Evolutionary conservation across 1,140 invertebrate species (phyloP).

Genomic region (Cecropterus lyciades): DNA sequence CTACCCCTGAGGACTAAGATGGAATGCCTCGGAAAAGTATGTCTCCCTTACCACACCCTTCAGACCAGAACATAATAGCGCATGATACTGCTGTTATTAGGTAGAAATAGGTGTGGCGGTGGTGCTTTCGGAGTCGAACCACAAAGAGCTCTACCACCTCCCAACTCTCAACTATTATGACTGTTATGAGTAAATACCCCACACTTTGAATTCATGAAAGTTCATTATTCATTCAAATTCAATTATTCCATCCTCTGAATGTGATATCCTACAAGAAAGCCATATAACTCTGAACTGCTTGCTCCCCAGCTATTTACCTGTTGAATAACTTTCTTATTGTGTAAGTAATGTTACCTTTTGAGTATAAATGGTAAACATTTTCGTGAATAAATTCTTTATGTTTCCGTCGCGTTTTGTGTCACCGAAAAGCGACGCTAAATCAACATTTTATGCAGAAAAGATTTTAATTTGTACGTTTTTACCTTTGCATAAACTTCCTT

Average conservation of each 20-base stretch:
- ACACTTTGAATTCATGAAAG: not conserved
- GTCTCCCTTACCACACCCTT: no score
- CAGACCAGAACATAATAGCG: no score
- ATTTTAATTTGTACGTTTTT: constrained; percentile 20
- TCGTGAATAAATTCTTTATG: constrained; percentile 12
- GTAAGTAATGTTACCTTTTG: constrained; percentile 9
- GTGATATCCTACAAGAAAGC: not conserved
- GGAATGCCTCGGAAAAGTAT: no score
- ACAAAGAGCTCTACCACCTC: no score
- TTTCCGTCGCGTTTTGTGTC: constrained; percentile 7
- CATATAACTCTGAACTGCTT: constrained; percentile 2
- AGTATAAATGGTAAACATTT: constrained; percentile 7
- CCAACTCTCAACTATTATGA: no score
- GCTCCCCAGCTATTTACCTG: constrained; percentile 10
- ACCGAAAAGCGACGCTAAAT: constrained; percentile 19
- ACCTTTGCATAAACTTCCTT: constrained; percentile 3
- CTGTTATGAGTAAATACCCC: no score
- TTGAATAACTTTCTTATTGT: constrained; percentile 9
- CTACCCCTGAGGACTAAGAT: no score
- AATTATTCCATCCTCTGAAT: not conserved
- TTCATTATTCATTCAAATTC: no score
- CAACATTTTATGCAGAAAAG: constrained; percentile 8
- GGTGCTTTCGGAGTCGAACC: no score
- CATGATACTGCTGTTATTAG: no score
- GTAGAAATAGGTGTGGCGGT: no score